Evolutionary conservation across 2,113 vertebrate species (phyloP).

Genomic region (Centrocercus urophasianus): DNA sequence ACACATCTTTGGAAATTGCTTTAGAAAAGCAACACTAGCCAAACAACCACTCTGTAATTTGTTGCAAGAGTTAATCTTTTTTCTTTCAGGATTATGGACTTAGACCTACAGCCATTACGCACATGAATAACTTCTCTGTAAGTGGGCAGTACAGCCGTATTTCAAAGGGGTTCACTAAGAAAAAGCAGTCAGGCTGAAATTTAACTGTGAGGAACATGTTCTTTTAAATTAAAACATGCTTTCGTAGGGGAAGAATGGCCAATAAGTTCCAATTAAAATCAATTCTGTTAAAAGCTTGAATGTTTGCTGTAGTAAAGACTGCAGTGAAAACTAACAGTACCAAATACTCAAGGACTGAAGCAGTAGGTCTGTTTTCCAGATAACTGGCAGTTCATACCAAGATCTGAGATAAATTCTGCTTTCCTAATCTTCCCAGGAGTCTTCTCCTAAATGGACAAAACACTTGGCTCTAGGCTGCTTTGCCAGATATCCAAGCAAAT

Average conservation of each 20-base stretch:
- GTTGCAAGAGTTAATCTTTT: conserved; percentile 45
- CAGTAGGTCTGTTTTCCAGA: neutral
- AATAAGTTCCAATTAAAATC: conserved; percentile 47
- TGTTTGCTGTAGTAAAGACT: conserved; percentile 30
- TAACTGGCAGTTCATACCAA: neutral
- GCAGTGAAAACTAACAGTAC: neutral
- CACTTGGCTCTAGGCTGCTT: neutral
- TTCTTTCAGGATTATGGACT: conserved; percentile 56
- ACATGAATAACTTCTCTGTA: conserved; percentile 30
- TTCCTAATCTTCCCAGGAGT: neutral
- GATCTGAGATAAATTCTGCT: neutral
- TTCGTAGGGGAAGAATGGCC: neutral
- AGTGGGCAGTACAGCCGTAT: neutral
- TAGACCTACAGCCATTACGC: conserved; percentile 8
- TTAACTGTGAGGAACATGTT: neutral
- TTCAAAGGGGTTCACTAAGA: neutral
- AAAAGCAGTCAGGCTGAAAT: neutral
- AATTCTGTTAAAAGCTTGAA: conserved; percentile 19
- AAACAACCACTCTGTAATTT: neutral
- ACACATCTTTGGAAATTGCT: neutral
- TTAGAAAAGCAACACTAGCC: neutral
- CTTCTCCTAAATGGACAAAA: neutral
- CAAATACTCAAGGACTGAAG: neutral
- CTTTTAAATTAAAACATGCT: conserved; percentile 55
- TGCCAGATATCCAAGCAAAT: neutral